phyloP scores from a whole-genome alignment of 1,140 invertebrate genomes.

The Proales similis region DNA sequence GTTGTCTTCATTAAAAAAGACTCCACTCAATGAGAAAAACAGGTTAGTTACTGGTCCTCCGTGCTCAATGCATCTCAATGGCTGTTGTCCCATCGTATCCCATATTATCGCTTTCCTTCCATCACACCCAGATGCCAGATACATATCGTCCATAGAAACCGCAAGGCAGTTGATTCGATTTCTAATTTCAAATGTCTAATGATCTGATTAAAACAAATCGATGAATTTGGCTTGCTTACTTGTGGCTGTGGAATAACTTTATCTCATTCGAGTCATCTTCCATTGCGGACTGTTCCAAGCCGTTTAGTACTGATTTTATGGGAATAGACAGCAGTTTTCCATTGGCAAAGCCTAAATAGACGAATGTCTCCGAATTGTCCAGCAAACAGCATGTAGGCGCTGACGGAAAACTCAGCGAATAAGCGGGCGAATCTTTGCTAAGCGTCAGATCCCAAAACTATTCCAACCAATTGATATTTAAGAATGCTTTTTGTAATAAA shows the following conservation, averaged over 20 bases:
- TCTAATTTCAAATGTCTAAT: background rate
- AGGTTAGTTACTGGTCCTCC: slow-evolving; percentile 32
- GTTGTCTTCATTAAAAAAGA: slow-evolving; percentile 37
- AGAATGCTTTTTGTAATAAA: background rate
- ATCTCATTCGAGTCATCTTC: background rate
- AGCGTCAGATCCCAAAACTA: slow-evolving; percentile 30
- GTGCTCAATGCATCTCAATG: slow-evolving; percentile 3
- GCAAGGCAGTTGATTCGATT: slow-evolving; percentile 31
- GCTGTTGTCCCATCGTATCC: slow-evolving; percentile 30
- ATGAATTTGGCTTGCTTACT: too few species aligned
- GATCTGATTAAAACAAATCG: background rate
- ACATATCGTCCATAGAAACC: slow-evolving; percentile 27
- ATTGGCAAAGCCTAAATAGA: slow-evolving; percentile 14
- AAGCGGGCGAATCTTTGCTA: background rate
- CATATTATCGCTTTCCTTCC: slow-evolving; percentile 20
- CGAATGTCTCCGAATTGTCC: slow-evolving; percentile 13
- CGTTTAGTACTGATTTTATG: slow-evolving; percentile 21
- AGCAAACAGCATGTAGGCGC: slow-evolving; percentile 8
- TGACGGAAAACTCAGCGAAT: slow-evolving; percentile 6
- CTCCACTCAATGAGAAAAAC: slow-evolving; percentile 4
- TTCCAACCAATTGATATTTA: background rate
- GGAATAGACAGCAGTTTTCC: slow-evolving; percentile 6
- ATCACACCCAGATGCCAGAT: slow-evolving; percentile 19
- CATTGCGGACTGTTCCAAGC: slow-evolving; percentile 12
- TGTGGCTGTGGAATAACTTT: slow-evolving; percentile 13